phyloP scores from a whole-genome alignment of 2,113 vertebrate genomes.

The Callipepla squamata region DNA sequence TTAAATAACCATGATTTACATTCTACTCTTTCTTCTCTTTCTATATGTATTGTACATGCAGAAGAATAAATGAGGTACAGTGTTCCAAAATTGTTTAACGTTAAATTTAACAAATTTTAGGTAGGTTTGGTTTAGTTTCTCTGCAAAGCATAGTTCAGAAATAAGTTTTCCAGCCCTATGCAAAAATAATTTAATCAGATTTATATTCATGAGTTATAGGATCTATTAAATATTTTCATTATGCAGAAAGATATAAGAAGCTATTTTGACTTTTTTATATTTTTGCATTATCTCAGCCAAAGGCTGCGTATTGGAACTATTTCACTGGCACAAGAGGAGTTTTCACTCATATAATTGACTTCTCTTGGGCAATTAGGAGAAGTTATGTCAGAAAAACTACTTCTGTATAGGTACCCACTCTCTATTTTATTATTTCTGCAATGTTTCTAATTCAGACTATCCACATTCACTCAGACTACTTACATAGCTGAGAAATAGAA shows the following conservation, averaged over 20 bases:
- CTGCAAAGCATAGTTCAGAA: not conserved
- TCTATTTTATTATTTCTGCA: not conserved
- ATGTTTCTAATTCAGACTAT: not conserved
- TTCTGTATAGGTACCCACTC: not conserved
- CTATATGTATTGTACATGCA: not conserved
- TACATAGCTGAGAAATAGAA: not conserved
- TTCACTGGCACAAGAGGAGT: not conserved
- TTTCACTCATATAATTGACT: not conserved
- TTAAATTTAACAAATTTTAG: not conserved
- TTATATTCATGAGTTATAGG: not conserved
- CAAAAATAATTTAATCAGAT: not conserved
- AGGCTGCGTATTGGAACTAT: not conserved
- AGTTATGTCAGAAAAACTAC: not conserved
- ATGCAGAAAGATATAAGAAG: not conserved
- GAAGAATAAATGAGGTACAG: not conserved
- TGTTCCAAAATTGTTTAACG: not conserved
- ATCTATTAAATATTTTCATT: not conserved
- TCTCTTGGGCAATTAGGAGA: not conserved
- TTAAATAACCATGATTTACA: slow-evolving; percentile 46
- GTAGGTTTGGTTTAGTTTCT: not conserved
- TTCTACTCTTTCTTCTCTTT: not conserved
- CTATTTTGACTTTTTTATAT: not conserved
- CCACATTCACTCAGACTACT: not conserved
- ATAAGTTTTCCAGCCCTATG: not conserved
- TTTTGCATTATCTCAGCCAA: not conserved